phyloP scores from a whole-genome alignment of 35 echinoderm and acorn worm species.

The Diadema setosum region DNA sequence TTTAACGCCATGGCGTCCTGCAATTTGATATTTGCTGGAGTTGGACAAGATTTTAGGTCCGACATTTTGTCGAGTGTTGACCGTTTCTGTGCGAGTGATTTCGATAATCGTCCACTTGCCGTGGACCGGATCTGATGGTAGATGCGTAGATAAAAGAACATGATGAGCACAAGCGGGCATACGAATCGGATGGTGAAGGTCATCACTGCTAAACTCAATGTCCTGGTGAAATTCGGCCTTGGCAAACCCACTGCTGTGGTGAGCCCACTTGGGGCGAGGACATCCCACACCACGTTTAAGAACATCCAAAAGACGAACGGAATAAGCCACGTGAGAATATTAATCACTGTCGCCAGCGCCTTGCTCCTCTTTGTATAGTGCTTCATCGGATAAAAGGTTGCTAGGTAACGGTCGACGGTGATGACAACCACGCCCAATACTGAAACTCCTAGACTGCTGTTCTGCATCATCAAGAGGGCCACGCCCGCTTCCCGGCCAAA shows the following conservation, averaged over 20 bases:
- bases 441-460: not conserved
- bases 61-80: too few species aligned
- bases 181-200: too few species aligned
- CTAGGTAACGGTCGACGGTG: conserved; percentile 35
- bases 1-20: too few species aligned
- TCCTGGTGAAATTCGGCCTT: not conserved
- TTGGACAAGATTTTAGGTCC: too few species aligned
- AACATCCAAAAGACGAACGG: not conserved
- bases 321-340: not conserved
- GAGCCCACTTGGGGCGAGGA: not conserved
- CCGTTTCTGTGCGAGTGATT: too few species aligned
- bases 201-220: too few species aligned
- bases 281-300: not conserved
- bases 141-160: too few species aligned
- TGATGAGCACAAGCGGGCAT: too few species aligned
- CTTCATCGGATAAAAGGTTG: conserved; percentile 10
- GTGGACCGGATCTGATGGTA: too few species aligned
- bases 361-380: not conserved
- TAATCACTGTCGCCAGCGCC: not conserved
- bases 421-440: not conserved
- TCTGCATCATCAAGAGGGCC: not conserved
- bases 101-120: too few species aligned
- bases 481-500: not conserved
- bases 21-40: too few species aligned
- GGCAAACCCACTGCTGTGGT: not conserved